These are phyloP conservation scores for Eueremaeus valkanovi DNA, from an alignment of 2,888 invertebrate species.

Conservation along the genomic window DNA sequence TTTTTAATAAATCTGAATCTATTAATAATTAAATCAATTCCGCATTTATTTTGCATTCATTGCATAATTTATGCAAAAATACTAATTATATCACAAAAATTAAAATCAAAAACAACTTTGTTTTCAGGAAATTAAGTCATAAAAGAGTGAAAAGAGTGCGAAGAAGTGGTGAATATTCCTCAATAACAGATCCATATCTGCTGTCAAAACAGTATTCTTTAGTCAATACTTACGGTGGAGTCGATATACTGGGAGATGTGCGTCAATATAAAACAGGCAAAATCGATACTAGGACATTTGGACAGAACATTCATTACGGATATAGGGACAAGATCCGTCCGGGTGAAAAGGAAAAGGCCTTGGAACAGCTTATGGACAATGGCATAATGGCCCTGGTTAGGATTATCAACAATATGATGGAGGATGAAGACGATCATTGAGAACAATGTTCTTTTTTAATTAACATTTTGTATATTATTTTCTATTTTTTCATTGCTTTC, in stretches of 20 bases:
- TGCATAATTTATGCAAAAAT: no score
- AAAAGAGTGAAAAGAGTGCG: no score
- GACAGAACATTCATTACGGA: slow-evolving; percentile 22
- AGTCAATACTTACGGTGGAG: neutral
- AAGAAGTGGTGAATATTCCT: neutral
- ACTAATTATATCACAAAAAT: no score
- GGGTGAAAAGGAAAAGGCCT: slow-evolving; percentile 25
- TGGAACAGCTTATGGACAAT: neutral
- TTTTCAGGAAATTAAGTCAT: no score
- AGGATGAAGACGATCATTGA: neutral
- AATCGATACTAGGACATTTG: slow-evolving; percentile 16
- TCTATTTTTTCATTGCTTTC: neutral
- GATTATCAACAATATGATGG: neutral
- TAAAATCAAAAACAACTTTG: no score
- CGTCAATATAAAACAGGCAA: neutral
- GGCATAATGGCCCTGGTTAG: neutral
- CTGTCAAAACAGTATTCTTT: slow-evolving; percentile 17
- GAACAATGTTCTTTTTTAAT: neutral
- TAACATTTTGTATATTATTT: no score
- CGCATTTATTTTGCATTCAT: no score
- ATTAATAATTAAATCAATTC: no score
- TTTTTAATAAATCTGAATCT: no score
- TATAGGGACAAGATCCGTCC: neutral
- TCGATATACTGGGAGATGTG: slow-evolving; percentile 18
- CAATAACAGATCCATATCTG: slow-evolving; percentile 14